phyloP scores from a whole-genome alignment of 2,888 invertebrate species.

The Fissipunctia ypsillon region DNA sequence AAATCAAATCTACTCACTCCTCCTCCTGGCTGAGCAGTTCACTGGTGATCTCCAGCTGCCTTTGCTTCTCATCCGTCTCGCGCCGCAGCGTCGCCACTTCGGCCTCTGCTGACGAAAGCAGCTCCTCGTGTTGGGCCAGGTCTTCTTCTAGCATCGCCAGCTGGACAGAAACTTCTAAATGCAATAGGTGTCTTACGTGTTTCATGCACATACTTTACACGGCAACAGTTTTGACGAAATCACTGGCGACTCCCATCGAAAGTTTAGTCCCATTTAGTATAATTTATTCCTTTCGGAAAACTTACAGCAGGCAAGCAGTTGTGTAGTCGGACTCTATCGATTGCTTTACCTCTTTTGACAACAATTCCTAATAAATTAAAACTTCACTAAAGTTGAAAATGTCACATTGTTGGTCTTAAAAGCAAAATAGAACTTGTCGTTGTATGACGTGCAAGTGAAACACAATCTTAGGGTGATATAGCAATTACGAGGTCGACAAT shows the following conservation, averaged over 20 bases:
- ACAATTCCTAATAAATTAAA: background rate
- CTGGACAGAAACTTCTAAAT: slow-evolving; percentile 62
- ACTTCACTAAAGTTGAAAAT: too few relatives aligned
- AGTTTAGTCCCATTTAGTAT: background rate
- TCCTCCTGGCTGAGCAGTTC: slow-evolving; percentile 71
- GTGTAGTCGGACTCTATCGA: background rate
- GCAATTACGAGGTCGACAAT: too few relatives aligned
- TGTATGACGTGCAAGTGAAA: too few relatives aligned
- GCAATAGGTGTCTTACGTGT: background rate
- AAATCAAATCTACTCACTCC: slow-evolving; percentile 67
- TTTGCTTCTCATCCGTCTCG: slow-evolving; percentile 71
- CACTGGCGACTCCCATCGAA: background rate
- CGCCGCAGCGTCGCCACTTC: slow-evolving; percentile 73
- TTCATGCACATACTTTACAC: background rate
- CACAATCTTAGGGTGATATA: too few relatives aligned
- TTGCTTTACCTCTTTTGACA: background rate
- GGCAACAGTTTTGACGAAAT: background rate
- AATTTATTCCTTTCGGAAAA: background rate
- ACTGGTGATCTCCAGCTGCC: slow-evolving; percentile 65
- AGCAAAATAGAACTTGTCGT: too few relatives aligned
- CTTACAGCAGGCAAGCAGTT: background rate
- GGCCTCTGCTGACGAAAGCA: slow-evolving; percentile 75
- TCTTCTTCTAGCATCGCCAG: slow-evolving; percentile 79
- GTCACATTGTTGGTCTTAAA: too few relatives aligned
- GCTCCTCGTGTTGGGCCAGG: slow-evolving; percentile 76